Evolutionary conservation across 2,888 invertebrate genomes (phyloP).

Genomic region (Petrolisthes manimaculis): DNA sequence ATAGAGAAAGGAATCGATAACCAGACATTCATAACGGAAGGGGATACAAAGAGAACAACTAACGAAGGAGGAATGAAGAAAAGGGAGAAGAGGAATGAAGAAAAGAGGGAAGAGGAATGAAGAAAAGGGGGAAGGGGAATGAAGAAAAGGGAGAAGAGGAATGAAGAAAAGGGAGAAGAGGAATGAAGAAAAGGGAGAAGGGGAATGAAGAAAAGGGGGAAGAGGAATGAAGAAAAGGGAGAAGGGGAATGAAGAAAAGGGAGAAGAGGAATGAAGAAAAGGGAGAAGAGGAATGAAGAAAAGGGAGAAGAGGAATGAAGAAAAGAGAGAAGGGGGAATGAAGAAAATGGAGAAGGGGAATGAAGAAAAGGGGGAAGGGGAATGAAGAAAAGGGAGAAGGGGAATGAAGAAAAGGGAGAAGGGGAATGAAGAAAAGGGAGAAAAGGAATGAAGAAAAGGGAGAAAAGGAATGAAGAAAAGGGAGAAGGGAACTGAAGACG

Average conservation of each 20-base stretch:
- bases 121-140: neutral
- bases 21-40: too few species aligned
- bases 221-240: neutral
- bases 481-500: neutral
- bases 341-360: neutral
- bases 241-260: neutral
- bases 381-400: too few species aligned
- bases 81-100: neutral
- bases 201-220: neutral
- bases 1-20: neutral
- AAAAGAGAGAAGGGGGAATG: neutral
- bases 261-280: neutral
- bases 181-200: neutral
- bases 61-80: neutral
- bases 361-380: neutral
- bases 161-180: neutral
- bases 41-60: neutral
- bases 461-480: neutral
- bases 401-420: neutral
- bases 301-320: neutral
- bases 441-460: neutral
- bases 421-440: neutral
- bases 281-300: neutral
- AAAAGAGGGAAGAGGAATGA: neutral
- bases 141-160: neutral